These are phyloP conservation scores for Chloebia gouldiae DNA, from an alignment of 2,113 vertebrate genomes.

Conservation along the genomic window DNA sequence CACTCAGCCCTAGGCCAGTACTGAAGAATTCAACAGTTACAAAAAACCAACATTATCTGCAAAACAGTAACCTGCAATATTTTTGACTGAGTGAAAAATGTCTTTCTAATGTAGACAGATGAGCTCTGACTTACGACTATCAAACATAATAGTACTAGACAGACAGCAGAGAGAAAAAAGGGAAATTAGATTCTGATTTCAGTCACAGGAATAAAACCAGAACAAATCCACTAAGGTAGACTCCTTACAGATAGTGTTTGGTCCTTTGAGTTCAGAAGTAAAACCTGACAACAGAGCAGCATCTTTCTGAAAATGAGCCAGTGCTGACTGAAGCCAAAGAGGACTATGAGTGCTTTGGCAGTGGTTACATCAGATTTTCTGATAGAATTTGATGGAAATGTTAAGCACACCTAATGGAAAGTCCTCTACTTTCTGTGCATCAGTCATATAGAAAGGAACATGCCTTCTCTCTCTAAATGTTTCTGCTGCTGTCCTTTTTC, in stretches of 20 bases:
- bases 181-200: not conserved
- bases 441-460: not conserved
- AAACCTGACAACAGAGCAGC: not conserved
- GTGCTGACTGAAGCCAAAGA: not conserved
- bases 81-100: constrained; percentile 22
- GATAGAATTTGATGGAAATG: accelerated
- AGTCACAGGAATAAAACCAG: not conserved
- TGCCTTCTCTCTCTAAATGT: not conserved
- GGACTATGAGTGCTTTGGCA: not conserved
- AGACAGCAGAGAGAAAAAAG: not conserved
- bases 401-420: not conserved
- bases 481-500: not conserved
- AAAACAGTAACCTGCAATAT: not conserved
- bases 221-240: not conserved
- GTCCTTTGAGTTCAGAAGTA: not conserved
- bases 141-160: not conserved
- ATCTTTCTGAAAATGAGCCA: not conserved
- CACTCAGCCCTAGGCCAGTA: not conserved
- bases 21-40: not conserved
- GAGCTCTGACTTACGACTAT: constrained; percentile 1
- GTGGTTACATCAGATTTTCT: not conserved
- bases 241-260: not conserved
- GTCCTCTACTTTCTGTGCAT: not conserved
- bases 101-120: not conserved
- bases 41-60: not conserved